Percentiles rank a stretch among this genome's conserved stretches.
phyloP scores from a whole-genome alignment of 2,113 vertebrate genomes.

The Archocentrus centrarchus region DNA sequence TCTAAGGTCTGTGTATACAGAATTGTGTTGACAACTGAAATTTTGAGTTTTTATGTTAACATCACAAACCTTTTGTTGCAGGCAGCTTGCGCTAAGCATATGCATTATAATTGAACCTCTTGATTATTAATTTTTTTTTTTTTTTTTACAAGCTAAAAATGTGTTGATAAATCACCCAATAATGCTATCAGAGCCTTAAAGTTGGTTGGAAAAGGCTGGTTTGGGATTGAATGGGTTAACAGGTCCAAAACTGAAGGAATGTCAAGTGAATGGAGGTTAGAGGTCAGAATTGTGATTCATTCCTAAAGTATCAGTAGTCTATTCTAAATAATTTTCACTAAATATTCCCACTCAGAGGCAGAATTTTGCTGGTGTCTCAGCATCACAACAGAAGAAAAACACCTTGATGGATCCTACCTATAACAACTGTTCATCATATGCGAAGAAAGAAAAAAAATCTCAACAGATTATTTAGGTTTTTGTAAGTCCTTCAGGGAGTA shows the following conservation, averaged over 20 bases:
- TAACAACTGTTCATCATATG: background rate
- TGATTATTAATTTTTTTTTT: too few species aligned
- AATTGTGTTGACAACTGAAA: background rate
- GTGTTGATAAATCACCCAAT: background rate
- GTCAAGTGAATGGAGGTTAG: background rate
- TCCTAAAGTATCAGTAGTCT: background rate
- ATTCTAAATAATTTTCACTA: background rate
- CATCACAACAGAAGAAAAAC: background rate
- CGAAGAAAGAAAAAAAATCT: too few species aligned
- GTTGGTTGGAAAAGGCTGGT: background rate
- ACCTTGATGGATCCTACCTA: background rate
- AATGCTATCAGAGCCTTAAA: background rate
- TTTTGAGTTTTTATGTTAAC: too few species aligned
- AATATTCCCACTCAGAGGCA: background rate
- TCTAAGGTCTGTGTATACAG: background rate
- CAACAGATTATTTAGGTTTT: background rate
- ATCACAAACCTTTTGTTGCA: too few species aligned
- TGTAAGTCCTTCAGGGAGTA: background rate
- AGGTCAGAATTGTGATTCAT: background rate
- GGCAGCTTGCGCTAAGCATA: too few species aligned
- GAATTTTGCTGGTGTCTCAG: background rate
- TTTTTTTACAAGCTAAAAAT: too few species aligned
- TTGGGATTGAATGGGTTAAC: background rate
- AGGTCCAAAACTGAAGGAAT: background rate
- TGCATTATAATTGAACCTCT: too few species aligned